Conservation (phyloP, 2,113 vertebrate genomes). For the Bubo bubo region DNA sequence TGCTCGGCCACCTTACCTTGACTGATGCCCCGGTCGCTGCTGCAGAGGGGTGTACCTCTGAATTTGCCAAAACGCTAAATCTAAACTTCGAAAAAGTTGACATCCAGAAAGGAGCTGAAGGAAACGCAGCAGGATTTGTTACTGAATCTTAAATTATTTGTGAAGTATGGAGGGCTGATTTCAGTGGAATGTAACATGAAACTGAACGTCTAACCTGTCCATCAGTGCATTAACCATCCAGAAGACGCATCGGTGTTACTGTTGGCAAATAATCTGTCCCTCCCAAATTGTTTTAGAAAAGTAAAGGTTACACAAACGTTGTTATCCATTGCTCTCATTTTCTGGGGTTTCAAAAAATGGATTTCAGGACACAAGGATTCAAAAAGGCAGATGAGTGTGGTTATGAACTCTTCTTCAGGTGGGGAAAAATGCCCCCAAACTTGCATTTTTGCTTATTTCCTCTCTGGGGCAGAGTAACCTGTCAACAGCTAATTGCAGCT, state of each 20-base stretch:
- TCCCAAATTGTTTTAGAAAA: neutral
- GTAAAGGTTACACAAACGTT: neutral
- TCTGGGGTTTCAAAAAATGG: neutral
- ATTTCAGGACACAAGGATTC: neutral
- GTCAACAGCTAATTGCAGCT: neutral
- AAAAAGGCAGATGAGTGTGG: neutral
- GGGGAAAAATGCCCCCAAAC: neutral
- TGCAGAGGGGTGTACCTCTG: neutral
- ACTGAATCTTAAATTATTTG: neutral
- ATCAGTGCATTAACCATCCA: neutral
- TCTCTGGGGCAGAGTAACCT: neutral
- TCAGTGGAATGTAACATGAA: neutral
- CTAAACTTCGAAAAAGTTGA: neutral
- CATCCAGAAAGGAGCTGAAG: neutral
- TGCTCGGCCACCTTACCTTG: neutral
- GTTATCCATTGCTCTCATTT: neutral
- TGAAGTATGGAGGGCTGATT: neutral
- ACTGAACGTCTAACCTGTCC: neutral
- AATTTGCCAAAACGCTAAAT: neutral
- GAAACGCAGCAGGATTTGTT: neutral
- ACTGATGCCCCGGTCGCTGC: neutral
- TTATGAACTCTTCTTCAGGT: neutral
- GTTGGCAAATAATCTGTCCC: neutral
- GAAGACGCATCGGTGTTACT: fast-evolving
- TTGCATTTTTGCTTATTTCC: neutral